Evolutionary conservation across 2,113 vertebrate genomes (phyloP).

Genomic region (Cariama cristata): DNA sequence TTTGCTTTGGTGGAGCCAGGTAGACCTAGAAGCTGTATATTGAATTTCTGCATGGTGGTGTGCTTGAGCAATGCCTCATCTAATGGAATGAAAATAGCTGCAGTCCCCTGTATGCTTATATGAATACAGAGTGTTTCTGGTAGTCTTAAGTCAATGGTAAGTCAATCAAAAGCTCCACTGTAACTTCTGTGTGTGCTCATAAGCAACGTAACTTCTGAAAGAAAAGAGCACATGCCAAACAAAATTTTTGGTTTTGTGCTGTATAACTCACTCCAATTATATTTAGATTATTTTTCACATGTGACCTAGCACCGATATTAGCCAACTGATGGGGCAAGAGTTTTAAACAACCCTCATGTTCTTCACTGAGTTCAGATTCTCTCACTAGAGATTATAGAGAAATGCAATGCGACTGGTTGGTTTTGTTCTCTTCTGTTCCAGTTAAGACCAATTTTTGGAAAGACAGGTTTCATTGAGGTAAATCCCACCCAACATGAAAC

Average conservation of each 20-base stretch:
- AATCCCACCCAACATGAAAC: neutral
- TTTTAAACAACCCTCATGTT: neutral
- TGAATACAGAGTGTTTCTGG: neutral
- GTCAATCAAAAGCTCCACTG: neutral
- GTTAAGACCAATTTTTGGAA: neutral
- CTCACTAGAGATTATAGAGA: neutral
- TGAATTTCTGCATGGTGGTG: neutral
- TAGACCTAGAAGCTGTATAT: neutral
- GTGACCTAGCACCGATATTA: neutral
- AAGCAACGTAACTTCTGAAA: neutral
- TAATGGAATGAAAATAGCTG: neutral
- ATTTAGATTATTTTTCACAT: neutral
- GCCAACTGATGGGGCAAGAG: neutral
- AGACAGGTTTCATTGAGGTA: neutral
- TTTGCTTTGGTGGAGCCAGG: neutral
- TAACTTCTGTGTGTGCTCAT: neutral
- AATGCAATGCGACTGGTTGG: neutral
- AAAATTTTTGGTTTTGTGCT: neutral
- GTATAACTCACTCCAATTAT: neutral
- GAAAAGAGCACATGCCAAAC: neutral
- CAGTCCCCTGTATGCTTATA: neutral
- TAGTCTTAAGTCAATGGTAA: neutral
- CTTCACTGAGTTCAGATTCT: neutral
- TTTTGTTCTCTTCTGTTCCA: neutral
- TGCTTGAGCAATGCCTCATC: neutral